Evolutionary conservation across 2,888 invertebrate species (phyloP).

Genomic region (Isotomurus palustris): DNA sequence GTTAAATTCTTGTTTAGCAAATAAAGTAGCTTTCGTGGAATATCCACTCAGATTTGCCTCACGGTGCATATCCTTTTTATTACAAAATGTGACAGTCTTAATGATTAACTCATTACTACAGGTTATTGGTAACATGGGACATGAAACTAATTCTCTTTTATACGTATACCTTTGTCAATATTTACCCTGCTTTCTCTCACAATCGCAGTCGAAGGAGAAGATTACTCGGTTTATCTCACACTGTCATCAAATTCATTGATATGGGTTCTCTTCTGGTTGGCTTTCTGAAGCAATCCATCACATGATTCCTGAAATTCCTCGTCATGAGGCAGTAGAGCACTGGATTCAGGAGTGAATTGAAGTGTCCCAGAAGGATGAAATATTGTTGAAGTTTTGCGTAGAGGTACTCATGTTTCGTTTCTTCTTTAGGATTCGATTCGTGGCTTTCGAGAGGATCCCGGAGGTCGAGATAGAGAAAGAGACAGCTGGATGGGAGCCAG

Average conservation of each 20-base stretch:
- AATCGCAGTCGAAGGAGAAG: too few species aligned
- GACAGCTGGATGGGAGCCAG: conserved; percentile 15
- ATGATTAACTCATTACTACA: too few species aligned
- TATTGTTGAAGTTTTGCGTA: conserved; percentile 20
- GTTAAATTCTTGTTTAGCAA: too few species aligned
- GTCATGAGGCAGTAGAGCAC: conserved; percentile 13
- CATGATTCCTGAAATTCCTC: conserved; percentile 15
- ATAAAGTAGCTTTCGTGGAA: too few species aligned
- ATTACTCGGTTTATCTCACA: too few species aligned
- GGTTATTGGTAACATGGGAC: too few species aligned
- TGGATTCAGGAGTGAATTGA: conserved; percentile 15
- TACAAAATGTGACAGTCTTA: too few species aligned
- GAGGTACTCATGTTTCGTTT: conserved; percentile 47
- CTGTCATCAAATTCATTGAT: too few species aligned
- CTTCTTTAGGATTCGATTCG: background rate
- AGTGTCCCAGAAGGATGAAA: conserved; percentile 13
- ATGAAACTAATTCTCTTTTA: too few species aligned
- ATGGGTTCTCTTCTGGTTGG: background rate
- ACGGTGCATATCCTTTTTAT: too few species aligned
- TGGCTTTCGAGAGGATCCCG: background rate
- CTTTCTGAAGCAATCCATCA: background rate
- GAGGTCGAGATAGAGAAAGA: conserved; percentile 9
- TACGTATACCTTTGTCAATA: too few species aligned
- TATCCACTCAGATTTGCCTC: too few species aligned
- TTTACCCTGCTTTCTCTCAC: background rate